Evolutionary conservation across 2,888 invertebrate species (phyloP), one percentile per base, ranked within the genome.

Genomic region (Diachrysia chrysitis): DNA sequence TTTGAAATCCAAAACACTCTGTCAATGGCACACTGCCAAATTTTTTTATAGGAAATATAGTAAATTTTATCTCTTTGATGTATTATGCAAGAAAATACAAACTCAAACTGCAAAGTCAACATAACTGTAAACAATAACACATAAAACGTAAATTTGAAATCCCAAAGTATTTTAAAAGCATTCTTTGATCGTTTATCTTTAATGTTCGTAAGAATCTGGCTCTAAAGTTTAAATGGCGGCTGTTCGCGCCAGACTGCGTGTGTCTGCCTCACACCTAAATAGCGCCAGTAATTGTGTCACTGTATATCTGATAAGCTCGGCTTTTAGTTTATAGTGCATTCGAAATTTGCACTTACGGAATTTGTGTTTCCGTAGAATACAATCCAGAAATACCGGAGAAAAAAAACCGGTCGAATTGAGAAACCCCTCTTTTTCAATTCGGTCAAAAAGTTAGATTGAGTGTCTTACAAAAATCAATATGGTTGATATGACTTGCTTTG

Each of bases 221-320:
- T 71, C 66, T 71, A 65, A 81, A 73, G 63, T 67, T 73, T 55
- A 79, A 73, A 60, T 69, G 63, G 63, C 63, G 46, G 63, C 42
- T 54, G 29, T 54, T 56, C 53, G 53, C 64, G 55, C 69, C 63
- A 71, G 67, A 70, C 58, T 42, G 61, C 58, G 25, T 61, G 61
- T 59, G 56, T 62, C 59, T 17, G 21, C 5, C 17, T 56, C 55
- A 57, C 58, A 63, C 54, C 61, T 63, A 67, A 73, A 82, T 71
- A 66, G 64, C 63, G 42, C 19, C 57, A 9, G 63, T 73, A 82
- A 82, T 70, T 71, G 73, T 79, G 76, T 79, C 82, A 76, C 58
- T 35, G 21, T 19, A 51, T 64, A 46, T 60, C 46, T 37, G 29
- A 46, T 35, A 54, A n/a, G 37, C 14, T 9, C 19, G 35, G 21